A percentile compares a stretch with the other conserved stretches of the same genome.
Conservation (phyloP, 2,113 vertebrate species). For the Gasterosteus nipponicus region DNA sequence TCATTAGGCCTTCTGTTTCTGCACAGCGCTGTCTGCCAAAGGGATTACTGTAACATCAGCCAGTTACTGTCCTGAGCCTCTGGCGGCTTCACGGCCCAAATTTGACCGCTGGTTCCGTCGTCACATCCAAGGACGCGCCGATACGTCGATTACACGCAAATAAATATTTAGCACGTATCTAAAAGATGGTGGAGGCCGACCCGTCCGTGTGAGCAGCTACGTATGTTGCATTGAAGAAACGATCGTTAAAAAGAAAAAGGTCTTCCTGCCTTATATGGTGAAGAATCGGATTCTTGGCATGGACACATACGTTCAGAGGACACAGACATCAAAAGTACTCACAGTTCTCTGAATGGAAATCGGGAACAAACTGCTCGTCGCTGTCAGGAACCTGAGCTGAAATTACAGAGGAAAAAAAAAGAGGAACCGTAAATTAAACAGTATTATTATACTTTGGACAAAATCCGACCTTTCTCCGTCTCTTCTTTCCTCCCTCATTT, state of each 20-base stretch:
- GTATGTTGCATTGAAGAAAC: background rate
- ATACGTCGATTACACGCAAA: background rate
- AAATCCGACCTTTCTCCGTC: slow-evolving; percentile 27
- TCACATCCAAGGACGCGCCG: slow-evolving; percentile 13
- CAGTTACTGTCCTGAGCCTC: slow-evolving; percentile 54
- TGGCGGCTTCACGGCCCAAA: slow-evolving; percentile 52
- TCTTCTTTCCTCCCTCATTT: slow-evolving; percentile 12
- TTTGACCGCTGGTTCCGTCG: slow-evolving; percentile 32
- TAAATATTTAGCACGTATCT: background rate
- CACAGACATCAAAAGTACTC: slow-evolving; percentile 78
- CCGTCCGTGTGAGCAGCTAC: background rate
- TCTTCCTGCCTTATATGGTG: background rate
- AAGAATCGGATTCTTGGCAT: background rate
- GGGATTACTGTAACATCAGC: slow-evolving; percentile 65
- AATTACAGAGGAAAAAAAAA: slow-evolving; percentile 46
- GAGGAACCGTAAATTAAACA: slow-evolving; percentile 9
- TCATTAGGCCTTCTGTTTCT: slow-evolving; percentile 59
- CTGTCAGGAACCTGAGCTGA: slow-evolving; percentile 99
- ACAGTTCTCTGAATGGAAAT: slow-evolving; percentile 97
- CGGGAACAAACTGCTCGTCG: slow-evolving; percentile 97
- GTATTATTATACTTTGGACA: slow-evolving; percentile 6
- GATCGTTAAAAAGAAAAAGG: background rate
- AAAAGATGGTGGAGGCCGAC: background rate
- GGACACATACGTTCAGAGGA: background rate
- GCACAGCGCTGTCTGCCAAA: slow-evolving; percentile 49